Percentiles rank a stretch among this genome's conserved stretches.
These are phyloP conservation scores for Chloroceryle inda DNA, from an alignment of 2,797 vertebrate genomes.

Conservation along the genomic window DNA sequence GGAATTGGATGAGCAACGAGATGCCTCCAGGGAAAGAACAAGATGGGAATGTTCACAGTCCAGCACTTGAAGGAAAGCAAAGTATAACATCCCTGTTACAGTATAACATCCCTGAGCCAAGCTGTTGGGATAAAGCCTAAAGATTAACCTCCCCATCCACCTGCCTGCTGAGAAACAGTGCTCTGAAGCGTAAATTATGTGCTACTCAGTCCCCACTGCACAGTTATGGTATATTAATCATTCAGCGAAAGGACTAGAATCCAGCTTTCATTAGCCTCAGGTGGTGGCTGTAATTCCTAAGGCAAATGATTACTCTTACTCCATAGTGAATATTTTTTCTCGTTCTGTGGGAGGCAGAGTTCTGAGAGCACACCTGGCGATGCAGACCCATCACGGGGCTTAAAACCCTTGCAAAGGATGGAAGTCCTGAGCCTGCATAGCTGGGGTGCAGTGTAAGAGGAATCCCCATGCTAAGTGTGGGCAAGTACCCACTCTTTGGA, in stretches of 20 bases:
- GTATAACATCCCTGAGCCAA: background rate
- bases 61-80: background rate
- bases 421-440: background rate
- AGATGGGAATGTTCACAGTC: background rate
- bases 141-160: background rate
- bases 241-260: background rate
- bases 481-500: background rate
- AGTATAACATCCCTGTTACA: background rate
- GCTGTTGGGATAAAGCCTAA: background rate
- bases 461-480: background rate
- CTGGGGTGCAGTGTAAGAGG: background rate
- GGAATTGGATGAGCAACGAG: background rate
- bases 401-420: rapidly evolving
- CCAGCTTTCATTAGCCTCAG: background rate
- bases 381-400: background rate
- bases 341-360: background rate
- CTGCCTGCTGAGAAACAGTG: background rate
- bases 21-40: background rate
- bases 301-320: background rate
- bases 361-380: rapidly evolving
- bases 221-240: background rate
- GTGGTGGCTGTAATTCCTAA: background rate
- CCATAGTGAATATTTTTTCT: background rate
- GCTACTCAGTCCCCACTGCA: background rate
- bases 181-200: background rate